These are phyloP conservation scores for Setophaga kirtlandii DNA, from an alignment of 2,113 vertebrate genomes.

Conservation along the genomic window DNA sequence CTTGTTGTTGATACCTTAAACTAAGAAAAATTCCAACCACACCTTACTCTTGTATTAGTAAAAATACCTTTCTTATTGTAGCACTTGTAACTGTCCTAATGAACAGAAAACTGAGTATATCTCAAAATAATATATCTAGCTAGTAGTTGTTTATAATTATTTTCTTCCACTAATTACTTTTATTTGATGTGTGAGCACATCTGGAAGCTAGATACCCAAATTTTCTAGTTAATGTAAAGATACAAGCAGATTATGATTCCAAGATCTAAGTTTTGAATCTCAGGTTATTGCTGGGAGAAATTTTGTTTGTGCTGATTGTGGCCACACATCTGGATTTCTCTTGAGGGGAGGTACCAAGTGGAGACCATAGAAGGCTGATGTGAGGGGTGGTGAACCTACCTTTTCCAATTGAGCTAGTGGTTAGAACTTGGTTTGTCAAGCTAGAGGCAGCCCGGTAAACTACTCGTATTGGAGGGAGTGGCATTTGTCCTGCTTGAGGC, in stretches of 20 bases:
- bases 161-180: background rate
- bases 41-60: background rate
- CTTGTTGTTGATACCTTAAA: background rate
- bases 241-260: background rate
- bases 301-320: background rate
- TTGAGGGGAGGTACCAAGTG: background rate
- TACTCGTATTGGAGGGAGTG: background rate
- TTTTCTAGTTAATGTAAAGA: background rate
- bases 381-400: no score
- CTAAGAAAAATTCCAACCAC: background rate
- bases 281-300: background rate
- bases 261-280: background rate
- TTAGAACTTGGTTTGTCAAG: background rate
- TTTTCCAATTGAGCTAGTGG: background rate
- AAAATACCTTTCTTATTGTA: background rate
- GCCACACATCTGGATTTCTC: background rate
- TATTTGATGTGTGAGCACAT: background rate
- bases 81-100: background rate
- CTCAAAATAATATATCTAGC: background rate
- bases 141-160: background rate
- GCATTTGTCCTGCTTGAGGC: background rate
- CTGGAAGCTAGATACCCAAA: background rate
- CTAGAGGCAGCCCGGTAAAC: background rate
- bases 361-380: background rate
- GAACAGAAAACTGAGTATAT: background rate